Conservation (phyloP, 1,140 invertebrate species). For the Dinothrombium tinctorium region DNA sequence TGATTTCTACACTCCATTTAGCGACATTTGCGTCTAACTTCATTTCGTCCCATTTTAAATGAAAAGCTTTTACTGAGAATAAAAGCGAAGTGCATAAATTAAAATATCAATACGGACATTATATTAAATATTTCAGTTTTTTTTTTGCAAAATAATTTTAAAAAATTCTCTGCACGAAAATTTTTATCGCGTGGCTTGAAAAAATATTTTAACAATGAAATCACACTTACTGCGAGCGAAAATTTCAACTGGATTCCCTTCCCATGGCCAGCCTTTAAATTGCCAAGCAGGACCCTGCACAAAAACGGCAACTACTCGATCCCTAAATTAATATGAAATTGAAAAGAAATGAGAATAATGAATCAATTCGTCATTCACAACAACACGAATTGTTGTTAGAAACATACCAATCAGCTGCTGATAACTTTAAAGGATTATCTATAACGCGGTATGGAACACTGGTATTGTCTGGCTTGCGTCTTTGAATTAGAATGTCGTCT, state of each 20-base stretch:
- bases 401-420: slow-evolving; percentile 83
- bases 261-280: slow-evolving; percentile 98
- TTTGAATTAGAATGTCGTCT: slow-evolving; percentile 79
- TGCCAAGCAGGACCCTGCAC: slow-evolving; percentile 98
- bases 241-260: slow-evolving; percentile 90
- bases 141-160: no score
- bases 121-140: no score
- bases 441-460: slow-evolving; percentile 81
- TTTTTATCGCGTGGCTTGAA: no score
- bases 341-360: no score
- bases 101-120: no score
- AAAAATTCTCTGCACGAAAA: no score
- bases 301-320: slow-evolving; percentile 86
- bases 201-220: no score
- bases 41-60: slow-evolving; percentile 90
- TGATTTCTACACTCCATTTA: slow-evolving; percentile 82
- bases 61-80: slow-evolving; percentile 92
- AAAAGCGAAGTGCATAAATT: no score
- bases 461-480: slow-evolving; percentile 32
- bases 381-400: no score
- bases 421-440: slow-evolving; percentile 77
- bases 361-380: no score
- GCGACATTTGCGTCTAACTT: slow-evolving; percentile 75
- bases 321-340: no score
- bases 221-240: slow-evolving; percentile 33